These are phyloP conservation scores for Egretta garzetta DNA, from an alignment of 2,113 vertebrate species.

Conservation along the genomic window DNA sequence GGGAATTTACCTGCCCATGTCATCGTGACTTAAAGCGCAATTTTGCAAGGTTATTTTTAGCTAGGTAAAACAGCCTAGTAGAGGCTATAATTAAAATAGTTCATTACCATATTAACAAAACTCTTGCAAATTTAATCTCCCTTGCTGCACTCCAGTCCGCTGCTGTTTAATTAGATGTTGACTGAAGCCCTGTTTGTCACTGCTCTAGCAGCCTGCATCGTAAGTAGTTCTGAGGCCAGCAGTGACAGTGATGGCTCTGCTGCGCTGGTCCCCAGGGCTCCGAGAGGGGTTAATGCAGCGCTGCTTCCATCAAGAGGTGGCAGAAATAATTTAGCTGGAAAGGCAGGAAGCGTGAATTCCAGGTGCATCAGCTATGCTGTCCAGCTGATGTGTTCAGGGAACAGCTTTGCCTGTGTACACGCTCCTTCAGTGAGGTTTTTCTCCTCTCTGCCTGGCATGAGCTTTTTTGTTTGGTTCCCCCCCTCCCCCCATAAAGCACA, in stretches of 20 bases:
- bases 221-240: background rate
- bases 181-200: background rate
- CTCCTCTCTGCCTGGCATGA: background rate
- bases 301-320: background rate
- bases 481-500: background rate
- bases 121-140: slow-evolving; percentile 18
- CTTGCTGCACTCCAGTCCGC: background rate
- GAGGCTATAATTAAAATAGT: slow-evolving; percentile 66
- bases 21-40: background rate
- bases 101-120: slow-evolving; percentile 66
- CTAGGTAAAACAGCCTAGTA: slow-evolving; percentile 22
- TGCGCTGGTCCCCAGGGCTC: background rate
- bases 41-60: slow-evolving; percentile 60
- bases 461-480: background rate
- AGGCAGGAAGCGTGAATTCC: background rate
- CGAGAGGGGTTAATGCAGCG: background rate
- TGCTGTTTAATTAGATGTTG: background rate
- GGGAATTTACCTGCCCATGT: background rate
- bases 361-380: background rate
- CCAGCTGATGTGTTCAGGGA: background rate
- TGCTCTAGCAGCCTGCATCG: background rate
- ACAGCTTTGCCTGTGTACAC: background rate
- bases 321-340: background rate
- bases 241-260: background rate
- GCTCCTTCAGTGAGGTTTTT: background rate